A percentile compares a stretch with the other conserved stretches of the same genome.
Conservation (phyloP, 2,888 invertebrate genomes). For the Stenotaenia linearis region DNA sequence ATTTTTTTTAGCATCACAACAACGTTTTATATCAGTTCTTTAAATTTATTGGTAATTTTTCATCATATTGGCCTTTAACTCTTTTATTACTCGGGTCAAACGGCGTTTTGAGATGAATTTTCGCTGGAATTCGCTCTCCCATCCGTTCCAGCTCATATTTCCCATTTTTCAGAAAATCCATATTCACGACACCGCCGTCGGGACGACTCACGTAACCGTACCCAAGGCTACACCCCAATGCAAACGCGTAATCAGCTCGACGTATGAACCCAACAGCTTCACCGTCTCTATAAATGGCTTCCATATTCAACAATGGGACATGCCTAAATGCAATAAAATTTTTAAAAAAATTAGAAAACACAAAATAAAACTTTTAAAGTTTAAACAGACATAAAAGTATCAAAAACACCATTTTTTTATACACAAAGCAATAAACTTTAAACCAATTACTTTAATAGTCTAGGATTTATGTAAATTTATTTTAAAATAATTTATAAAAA, state of each 20-base stretch:
- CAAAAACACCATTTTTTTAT: too few species aligned
- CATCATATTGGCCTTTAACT: slow-evolving; percentile 57
- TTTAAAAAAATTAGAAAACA: background rate
- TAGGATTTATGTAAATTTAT: too few species aligned
- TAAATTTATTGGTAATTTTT: slow-evolving; percentile 34
- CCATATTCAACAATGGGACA: slow-evolving; percentile 75
- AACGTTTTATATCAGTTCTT: background rate
- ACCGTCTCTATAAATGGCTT: slow-evolving; percentile 66
- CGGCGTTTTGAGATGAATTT: slow-evolving; percentile 65
- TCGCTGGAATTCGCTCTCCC: slow-evolving; percentile 66
- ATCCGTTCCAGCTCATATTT: slow-evolving; percentile 73
- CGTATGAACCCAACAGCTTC: slow-evolving; percentile 71
- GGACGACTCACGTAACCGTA: slow-evolving; percentile 57
- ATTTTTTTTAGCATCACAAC: too few species aligned
- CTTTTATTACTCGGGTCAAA: slow-evolving; percentile 75
- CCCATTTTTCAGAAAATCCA: slow-evolving; percentile 62
- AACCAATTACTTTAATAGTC: too few species aligned
- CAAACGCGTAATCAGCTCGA: slow-evolving; percentile 70
- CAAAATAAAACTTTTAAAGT: background rate
- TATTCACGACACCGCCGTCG: slow-evolving; percentile 59
- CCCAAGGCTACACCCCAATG: slow-evolving; percentile 57
- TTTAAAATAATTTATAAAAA: too few species aligned
- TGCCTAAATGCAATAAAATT: slow-evolving; percentile 49
- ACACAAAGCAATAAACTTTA: too few species aligned
- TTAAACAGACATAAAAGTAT: background rate